These are phyloP conservation scores for Mallateleia sp. DNA, from an alignment of 2,888 invertebrate genomes.

Conservation along the genomic window DNA sequence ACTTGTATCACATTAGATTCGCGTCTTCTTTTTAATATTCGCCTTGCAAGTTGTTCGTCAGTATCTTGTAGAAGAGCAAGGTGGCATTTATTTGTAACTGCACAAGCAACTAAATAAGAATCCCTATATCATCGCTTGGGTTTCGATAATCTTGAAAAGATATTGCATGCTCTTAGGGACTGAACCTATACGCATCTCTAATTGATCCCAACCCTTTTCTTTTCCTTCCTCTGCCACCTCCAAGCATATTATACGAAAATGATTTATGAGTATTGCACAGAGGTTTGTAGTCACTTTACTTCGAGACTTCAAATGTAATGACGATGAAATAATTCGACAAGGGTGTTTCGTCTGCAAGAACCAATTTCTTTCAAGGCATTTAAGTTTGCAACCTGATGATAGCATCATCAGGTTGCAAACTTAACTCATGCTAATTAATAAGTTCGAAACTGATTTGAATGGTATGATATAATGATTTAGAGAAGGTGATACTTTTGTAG, in stretches of 20 bases:
- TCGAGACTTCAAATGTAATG: neutral
- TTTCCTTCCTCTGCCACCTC: neutral
- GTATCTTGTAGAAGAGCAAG: constrained; percentile 11
- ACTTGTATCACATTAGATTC: constrained; percentile 50
- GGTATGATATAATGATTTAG: constrained; percentile 19
- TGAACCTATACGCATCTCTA: too few relatives aligned
- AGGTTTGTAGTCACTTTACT: neutral
- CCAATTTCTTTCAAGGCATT: neutral
- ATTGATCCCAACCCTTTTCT: neutral
- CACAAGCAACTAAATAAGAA: too few relatives aligned
- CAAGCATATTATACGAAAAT: neutral
- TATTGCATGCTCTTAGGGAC: too few relatives aligned
- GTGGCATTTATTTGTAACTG: neutral
- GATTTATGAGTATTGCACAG: neutral
- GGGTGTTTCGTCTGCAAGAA: neutral
- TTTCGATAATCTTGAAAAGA: too few relatives aligned
- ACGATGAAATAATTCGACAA: neutral
- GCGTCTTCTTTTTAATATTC: constrained; percentile 18
- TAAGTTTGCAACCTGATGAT: too few relatives aligned
- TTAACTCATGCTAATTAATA: too few relatives aligned
- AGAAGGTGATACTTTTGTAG: constrained; percentile 35
- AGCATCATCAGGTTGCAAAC: too few relatives aligned
- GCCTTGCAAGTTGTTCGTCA: constrained; percentile 26
- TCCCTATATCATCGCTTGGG: too few relatives aligned
- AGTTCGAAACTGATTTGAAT: constrained; percentile 8